A percentile compares a stretch with the other conserved stretches of the same genome.
Evolutionary conservation across 2,113 vertebrate species (phyloP).

Genomic region (Indicator indicator): DNA sequence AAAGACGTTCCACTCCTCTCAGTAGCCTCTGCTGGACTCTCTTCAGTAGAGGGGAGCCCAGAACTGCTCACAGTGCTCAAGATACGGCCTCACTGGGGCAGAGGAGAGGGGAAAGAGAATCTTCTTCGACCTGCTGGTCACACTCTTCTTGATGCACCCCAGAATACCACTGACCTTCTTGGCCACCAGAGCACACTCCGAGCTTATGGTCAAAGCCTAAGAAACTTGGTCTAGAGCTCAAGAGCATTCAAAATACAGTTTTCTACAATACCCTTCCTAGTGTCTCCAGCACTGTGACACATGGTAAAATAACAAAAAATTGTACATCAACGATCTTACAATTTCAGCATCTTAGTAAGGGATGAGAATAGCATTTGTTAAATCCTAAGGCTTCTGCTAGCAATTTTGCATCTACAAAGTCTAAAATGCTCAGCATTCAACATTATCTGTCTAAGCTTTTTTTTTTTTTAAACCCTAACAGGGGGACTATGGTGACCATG

Average conservation of each 20-base stretch:
- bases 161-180: too few relatives aligned
- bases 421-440: not conserved
- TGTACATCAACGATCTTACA: not conserved
- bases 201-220: not conserved
- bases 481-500: not conserved
- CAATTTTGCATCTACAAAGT: not conserved
- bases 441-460: not conserved
- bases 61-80: too few relatives aligned
- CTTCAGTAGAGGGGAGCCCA: too few relatives aligned
- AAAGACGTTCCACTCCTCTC: too few relatives aligned
- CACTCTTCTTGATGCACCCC: too few relatives aligned
- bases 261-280: not conserved
- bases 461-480: not conserved
- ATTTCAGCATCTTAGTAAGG: not conserved
- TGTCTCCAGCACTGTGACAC: not conserved
- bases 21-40: too few relatives aligned
- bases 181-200: too few relatives aligned
- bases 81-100: too few relatives aligned
- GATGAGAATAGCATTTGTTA: not conserved
- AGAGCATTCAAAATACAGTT: not conserved
- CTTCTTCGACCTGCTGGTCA: too few relatives aligned
- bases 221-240: not conserved
- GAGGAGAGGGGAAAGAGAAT: too few relatives aligned
- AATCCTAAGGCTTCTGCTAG: not conserved
- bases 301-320: not conserved